Percentiles rank a stretch among this genome's conserved stretches.
These are phyloP conservation scores for Oryzias celebensis DNA, from an alignment of 2,113 vertebrate species.

Conservation along the genomic window DNA sequence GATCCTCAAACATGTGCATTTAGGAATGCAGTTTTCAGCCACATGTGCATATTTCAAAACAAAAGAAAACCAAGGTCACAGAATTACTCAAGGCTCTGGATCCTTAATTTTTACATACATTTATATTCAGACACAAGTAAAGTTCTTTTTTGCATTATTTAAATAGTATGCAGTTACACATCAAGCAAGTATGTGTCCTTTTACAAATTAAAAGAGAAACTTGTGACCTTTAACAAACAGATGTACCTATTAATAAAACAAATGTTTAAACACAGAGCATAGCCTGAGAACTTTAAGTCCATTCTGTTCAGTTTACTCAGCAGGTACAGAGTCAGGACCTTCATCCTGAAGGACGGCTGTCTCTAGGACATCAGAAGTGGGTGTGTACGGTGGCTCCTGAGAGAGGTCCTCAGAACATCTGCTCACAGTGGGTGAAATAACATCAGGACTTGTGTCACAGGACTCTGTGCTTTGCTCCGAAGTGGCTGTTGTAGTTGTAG, in stretches of 20 bases:
- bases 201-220: constrained; percentile 6
- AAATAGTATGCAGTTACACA: constrained; percentile 9
- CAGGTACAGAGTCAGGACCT: constrained; percentile 75
- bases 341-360: constrained; percentile 70
- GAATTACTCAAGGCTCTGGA: background rate
- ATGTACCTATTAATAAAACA: too few relatives aligned
- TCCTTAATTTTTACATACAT: constrained; percentile 1
- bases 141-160: constrained; percentile 47
- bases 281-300: constrained; percentile 15
- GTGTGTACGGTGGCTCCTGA: constrained; percentile 79
- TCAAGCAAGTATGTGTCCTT: constrained; percentile 19
- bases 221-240: too few relatives aligned
- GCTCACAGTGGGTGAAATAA: constrained; percentile 87
- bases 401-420: constrained; percentile 92
- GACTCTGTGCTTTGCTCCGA: constrained; percentile 94
- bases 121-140: constrained; percentile 32
- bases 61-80: background rate
- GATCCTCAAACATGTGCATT: constrained; percentile 1
- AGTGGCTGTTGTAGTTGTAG: constrained; percentile 82
- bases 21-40: background rate
- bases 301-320: constrained; percentile 47
- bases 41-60: background rate
- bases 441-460: constrained; percentile 90
- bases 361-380: constrained; percentile 78
- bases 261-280: background rate